These are phyloP conservation scores for Cataglyphis livida DNA, from an alignment of 2,888 invertebrate genomes.

Conservation along the genomic window DNA sequence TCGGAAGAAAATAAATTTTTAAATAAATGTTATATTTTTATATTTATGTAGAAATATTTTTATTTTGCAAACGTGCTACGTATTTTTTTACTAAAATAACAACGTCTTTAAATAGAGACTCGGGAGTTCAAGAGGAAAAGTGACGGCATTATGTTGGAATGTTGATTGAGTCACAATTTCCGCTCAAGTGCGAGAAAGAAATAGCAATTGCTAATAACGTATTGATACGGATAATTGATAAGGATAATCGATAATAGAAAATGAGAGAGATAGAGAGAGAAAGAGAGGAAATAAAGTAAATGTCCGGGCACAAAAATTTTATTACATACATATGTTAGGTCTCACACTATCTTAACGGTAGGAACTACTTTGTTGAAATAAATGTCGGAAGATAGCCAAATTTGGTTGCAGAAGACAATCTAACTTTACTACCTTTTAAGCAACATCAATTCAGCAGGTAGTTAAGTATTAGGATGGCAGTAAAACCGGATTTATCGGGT, in stretches of 20 bases:
- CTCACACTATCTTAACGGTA: slow-evolving; percentile 1
- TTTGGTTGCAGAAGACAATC: slow-evolving; percentile 31
- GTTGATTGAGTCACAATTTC: slow-evolving; percentile 37
- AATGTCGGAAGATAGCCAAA: slow-evolving; percentile 26
- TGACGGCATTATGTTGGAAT: background rate
- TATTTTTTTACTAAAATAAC: background rate
- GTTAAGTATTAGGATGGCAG: slow-evolving; percentile 13
- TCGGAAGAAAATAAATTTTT: background rate
- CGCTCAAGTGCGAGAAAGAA: slow-evolving; percentile 22
- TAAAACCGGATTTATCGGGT: slow-evolving; percentile 43
- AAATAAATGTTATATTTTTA: slow-evolving; percentile 2
- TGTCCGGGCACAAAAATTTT: background rate
- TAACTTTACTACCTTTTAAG: slow-evolving; percentile 27
- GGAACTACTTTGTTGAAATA: background rate
- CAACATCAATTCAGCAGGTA: slow-evolving; percentile 32
- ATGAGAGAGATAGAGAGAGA: background rate
- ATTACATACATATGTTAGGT: background rate
- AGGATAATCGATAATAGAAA: slow-evolving; percentile 11
- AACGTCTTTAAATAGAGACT: background rate
- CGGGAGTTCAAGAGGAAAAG: background rate
- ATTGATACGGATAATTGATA: slow-evolving; percentile 7
- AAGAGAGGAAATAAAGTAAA: background rate
- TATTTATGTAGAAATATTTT: background rate
- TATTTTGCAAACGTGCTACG: background rate
- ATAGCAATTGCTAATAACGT: slow-evolving; percentile 7